Conservation (phyloP, 2,113 vertebrate genomes). For the Elanoides forficatus region DNA sequence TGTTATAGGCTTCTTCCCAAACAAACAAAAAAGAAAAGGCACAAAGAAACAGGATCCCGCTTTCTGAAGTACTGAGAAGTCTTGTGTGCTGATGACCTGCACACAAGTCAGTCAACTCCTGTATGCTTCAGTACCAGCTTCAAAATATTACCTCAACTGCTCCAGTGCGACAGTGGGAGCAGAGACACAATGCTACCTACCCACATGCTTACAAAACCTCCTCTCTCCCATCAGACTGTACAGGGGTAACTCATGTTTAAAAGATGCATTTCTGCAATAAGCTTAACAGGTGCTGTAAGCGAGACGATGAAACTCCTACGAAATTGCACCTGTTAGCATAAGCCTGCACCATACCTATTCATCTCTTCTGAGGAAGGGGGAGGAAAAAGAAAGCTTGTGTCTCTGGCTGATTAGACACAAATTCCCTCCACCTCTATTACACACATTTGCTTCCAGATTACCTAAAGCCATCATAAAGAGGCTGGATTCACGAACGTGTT, state of each 20-base stretch:
- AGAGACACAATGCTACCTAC: neutral
- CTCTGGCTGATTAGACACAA: neutral
- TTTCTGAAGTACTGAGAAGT: neutral
- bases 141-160: neutral
- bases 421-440: neutral
- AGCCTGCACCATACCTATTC: neutral
- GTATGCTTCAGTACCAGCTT: neutral
- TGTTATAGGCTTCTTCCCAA: neutral
- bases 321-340: neutral
- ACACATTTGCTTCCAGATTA: neutral
- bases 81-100: neutral
- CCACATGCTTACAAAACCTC: neutral
- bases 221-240: neutral
- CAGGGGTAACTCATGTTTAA: neutral
- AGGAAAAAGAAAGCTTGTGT: neutral
- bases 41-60: neutral
- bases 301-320: neutral
- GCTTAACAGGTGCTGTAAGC: neutral
- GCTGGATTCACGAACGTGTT: neutral
- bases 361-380: neutral
- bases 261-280: neutral
- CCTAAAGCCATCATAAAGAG: neutral
- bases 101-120: neutral
- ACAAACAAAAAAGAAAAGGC: neutral
- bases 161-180: neutral